Evolutionary conservation across 2,797 vertebrate genomes (phyloP), one percentile per base, ranked within the genome.

Genomic region (Arrhamphus sclerolepis): DNA sequence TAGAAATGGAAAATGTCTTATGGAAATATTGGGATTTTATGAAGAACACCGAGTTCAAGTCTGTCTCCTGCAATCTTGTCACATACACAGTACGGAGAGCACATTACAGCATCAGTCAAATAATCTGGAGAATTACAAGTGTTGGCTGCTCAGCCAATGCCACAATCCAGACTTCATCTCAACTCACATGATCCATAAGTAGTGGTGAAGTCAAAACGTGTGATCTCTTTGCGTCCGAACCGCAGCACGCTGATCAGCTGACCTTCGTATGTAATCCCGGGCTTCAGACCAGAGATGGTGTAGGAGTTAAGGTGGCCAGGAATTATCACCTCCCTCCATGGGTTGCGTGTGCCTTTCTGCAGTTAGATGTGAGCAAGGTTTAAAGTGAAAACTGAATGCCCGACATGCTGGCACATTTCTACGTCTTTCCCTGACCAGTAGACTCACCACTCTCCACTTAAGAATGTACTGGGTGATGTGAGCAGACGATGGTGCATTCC

Each of bases 141-240:
- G 1, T 19, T 42, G 7, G 2, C 3, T 13, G 26, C 22, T 62
- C n/a, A 48, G n/a, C 14, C 40, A 47, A 8, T 1, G 18, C n/a
- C 10, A 10, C 26, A 10, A 40, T 16, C 7, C 1, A 4, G 19
- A 3, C 18, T 5, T 21, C 62, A 17, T 7, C 7, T 41, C 0
- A 14, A 89, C 97, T 83, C 91, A 98, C 97, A 72, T 39, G 94
- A 94, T 76, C 94, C 92, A 1, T 93, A 82, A 14, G 85, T 94
- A n/a, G 95, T 99, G 66, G 96, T 97, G 65, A 99, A 99, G 89
- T 99, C 97, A 2, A 99, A 99, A 56, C 93, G 93, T 0, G 96
- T 98, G 83, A 97, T 72, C 64, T 98, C 96, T 56, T 54, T 87
- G 16, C 88, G 93, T 57, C 97, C 97, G 0, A 94, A 94, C 3